phyloP scores from a whole-genome alignment of 1,140 invertebrate genomes.

The Zaprionus taronus region DNA sequence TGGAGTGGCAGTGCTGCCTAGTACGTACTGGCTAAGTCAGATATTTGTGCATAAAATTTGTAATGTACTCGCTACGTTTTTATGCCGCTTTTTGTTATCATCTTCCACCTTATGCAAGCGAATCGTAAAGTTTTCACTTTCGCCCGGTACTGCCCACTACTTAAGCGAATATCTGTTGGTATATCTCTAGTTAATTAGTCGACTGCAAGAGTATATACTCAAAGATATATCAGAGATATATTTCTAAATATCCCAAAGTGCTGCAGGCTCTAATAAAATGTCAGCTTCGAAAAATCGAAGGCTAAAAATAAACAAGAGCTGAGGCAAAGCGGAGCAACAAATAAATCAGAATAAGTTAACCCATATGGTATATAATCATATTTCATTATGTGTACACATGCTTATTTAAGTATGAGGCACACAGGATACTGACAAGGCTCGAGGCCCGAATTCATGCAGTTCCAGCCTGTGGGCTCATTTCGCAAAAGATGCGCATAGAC shows the following conservation, averaged over 20 bases:
- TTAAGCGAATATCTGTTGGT: background rate
- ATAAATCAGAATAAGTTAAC: slow-evolving; percentile 48
- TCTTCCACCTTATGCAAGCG: slow-evolving; percentile 32
- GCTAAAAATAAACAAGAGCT: slow-evolving; percentile 26
- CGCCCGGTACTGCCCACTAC: slow-evolving; percentile 25
- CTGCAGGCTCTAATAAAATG: background rate
- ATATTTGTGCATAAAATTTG: slow-evolving; percentile 29
- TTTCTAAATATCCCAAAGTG: background rate
- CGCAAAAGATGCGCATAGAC: slow-evolving; percentile 51
- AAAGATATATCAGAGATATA: background rate
- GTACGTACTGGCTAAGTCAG: background rate
- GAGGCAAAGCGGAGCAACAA: slow-evolving; percentile 3
- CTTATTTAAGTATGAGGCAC: slow-evolving; percentile 15
- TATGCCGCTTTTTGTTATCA: slow-evolving; percentile 53
- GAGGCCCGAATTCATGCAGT: slow-evolving; percentile 34
- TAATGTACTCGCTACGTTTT: slow-evolving; percentile 31
- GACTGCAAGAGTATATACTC: background rate
- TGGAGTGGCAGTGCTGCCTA: background rate
- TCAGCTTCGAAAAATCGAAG: slow-evolving; percentile 13
- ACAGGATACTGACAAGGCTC: background rate
- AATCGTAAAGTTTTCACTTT: slow-evolving; percentile 61
- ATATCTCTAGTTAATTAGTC: slow-evolving; percentile 12
- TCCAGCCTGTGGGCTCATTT: slow-evolving; percentile 33
- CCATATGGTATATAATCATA: slow-evolving; percentile 53
- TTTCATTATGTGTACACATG: slow-evolving; percentile 35